Base-by-base conservation (phyloP, 2,113 vertebrate genomes). In the Chunga burmeisteri region DNA sequence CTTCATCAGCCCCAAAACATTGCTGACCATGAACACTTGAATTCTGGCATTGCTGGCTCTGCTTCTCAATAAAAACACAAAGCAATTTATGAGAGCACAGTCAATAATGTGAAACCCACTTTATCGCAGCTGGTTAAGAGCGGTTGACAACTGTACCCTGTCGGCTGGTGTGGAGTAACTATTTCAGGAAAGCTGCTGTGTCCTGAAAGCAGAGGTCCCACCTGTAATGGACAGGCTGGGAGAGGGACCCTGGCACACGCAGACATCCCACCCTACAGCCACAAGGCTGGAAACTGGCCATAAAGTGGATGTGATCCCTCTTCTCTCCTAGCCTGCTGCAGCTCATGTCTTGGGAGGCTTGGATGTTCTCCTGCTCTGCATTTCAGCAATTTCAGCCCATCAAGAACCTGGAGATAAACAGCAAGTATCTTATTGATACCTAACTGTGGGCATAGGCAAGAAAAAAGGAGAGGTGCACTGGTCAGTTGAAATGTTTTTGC, bases 1-100 rank as follows among this genome's bases (percentile, higher is more conserved):
- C 83, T 71, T 42, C 83, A 84, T 75, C 67, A 74, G 68, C 86
- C 83, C 85, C 50, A 8, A 66, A 88, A 50, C 42, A 36, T 7
- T 36, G 66, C 94, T 90, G 83, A 77, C 46, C 46, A 9, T 1
- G 9, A 67, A 10, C 1, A 1, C 59, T 61, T 94, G 26, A 7
- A 25, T 74, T 73, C 89, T 91, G 72, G 75, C 72, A 4, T 22
- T 78, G 68, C 93, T 86, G 67, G 86, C 75, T 89, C 90, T 90
- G 86, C 93, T 91, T 63, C 86, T 84, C 91, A 29, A 46, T 92
- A 88, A 94, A 91, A 71, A 46, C 10, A 77, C 73, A 81, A 75
- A 25, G 19, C 42, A 56, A 30, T 78, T 86, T 63, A 74, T 71
- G 77, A 89, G 70, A 50, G 56, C 44, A 18, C 7, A 2, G 67